Evolutionary conservation across 1,140 invertebrate genomes (phyloP), one percentile per base, ranked within the genome.

Genomic region (Drosophila melanica): DNA sequence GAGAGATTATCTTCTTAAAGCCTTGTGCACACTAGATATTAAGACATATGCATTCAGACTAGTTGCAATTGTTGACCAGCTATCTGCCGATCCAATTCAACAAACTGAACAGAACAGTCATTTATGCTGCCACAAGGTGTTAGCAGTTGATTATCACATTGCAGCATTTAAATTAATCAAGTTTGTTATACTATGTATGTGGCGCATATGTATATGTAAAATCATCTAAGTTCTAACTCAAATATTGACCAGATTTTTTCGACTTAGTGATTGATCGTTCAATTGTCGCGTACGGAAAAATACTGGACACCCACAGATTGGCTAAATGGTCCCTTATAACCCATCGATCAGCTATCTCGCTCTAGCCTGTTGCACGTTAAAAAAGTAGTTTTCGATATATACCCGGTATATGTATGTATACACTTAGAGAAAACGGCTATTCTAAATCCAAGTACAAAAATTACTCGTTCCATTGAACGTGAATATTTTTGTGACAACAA

Each of bases 231-330:
- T 37, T 54, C 7, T 16, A 64, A 35, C 4, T 6, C 37, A 77
- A 81, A 81, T 81, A 81, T 81, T 81, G 54, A 12, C 14, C 47
- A 41, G 45, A 6, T 42, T 50, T 16, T 70, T 78, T 45, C 20
- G 33, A 27, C 27, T 6, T n/a, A n/a, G n/a, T n/a, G n/a, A n/a
- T n/a, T 77, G 54, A 30, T 30, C 14, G 41, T 14, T 51, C 18
- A 35, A 63, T 23, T 50, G 45, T n/a, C 51, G 14, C 39, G 59
- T 33, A 41, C 73, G 79, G 79, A 81, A 81, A 81, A 81, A 47
- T 77, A 81, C 79, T 70, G 63, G 50, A 14, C 45, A 57, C 42
- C 45, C 53, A 44, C 39, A 68, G 55, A 57, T 27, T 39, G 44
- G n/a, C 12, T 12, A 27, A 27, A 27, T 27, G 27, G 27, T 50